Conservation (phyloP, 2,888 invertebrate genomes). For the Orthosia gracilis region DNA sequence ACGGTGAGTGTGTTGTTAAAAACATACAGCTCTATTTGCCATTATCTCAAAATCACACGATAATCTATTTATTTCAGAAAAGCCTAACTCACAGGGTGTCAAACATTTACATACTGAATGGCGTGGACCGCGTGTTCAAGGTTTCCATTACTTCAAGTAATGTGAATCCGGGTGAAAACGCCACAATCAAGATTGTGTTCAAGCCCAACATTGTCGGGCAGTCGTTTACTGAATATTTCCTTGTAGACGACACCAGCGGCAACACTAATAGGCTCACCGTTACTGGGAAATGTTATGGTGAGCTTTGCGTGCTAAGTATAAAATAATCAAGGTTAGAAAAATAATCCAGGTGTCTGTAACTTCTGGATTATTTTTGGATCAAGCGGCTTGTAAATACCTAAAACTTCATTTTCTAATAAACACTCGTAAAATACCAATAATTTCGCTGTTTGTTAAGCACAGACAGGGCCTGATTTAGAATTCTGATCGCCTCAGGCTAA, state of each 20-base stretch:
- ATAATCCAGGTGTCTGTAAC: too few species aligned
- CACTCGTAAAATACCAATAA: too few species aligned
- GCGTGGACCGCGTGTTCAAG: conserved; percentile 84
- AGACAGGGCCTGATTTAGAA: too few species aligned
- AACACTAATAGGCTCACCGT: conserved; percentile 81
- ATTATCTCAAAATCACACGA: background rate
- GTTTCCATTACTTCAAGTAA: conserved; percentile 76
- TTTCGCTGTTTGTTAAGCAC: too few species aligned
- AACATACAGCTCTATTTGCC: background rate
- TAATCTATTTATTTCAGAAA: conserved; percentile 72
- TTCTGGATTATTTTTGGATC: too few species aligned
- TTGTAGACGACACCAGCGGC: conserved; percentile 82
- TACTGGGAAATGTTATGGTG: conserved; percentile 84
- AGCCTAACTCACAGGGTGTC: conserved; percentile 80
- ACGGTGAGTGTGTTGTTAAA: too few species aligned
- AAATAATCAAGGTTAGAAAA: background rate
- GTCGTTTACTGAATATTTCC: conserved; percentile 85
- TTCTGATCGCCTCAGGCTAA: too few species aligned
- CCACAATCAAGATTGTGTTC: conserved; percentile 78
- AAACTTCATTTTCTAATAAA: too few species aligned
- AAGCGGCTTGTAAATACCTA: too few species aligned
- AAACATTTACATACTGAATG: conserved; percentile 81
- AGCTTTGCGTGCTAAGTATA: conserved; percentile 49
- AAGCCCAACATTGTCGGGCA: conserved; percentile 81
- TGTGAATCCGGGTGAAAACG: conserved; percentile 76